Evolutionary conservation across 2,888 invertebrate species (phyloP), one percentile per base, ranked within the genome.

Genomic region (Tinea pellionella): DNA sequence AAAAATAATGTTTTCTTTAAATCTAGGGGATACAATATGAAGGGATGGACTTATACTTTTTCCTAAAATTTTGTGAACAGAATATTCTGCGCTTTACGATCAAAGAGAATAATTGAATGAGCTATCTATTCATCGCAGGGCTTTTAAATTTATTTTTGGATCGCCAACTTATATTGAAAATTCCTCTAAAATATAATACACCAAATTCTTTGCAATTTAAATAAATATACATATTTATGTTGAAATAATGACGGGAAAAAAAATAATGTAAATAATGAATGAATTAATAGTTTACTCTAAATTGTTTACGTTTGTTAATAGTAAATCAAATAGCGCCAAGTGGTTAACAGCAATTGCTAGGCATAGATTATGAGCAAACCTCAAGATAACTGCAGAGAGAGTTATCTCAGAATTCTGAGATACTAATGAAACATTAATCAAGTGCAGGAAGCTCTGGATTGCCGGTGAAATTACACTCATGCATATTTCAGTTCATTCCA

Each of bases 381-480:
- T 19, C 43, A 43, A 59, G 59, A 59, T 43, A 42, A 12, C 59
- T 59, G 43, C 59, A 42, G 43, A 59, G 58, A 12, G 2, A 58
- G 37, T 37, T 58, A 58, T 58, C 16, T 59, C 24, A n/a, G 43
- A 57, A 32, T 32, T 32, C 37, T 30, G 57, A 32, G 57, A n/a
- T 59, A 43, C 59, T 57, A 57, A 75, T 73, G 68, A 71, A 72
- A 71, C 69, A 74, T 77, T 73, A 71, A 74, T 77, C 70, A 73
- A 70, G 69, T 72, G 72, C 69, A 71, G 9, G 61, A 24, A 59
- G 37, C 63, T 65, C 65, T 63, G 68, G 66, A 66, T 67, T 67
- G 67, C 68, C 68, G 70, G 72, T 73, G 73, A 72, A 72, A 76
- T 73, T 73, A 72, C 66, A 63, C 66, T 68, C 71, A 68, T 76